Base-by-base conservation (phyloP, 2,888 invertebrate genomes). In the Agrotis ipsilon region DNA sequence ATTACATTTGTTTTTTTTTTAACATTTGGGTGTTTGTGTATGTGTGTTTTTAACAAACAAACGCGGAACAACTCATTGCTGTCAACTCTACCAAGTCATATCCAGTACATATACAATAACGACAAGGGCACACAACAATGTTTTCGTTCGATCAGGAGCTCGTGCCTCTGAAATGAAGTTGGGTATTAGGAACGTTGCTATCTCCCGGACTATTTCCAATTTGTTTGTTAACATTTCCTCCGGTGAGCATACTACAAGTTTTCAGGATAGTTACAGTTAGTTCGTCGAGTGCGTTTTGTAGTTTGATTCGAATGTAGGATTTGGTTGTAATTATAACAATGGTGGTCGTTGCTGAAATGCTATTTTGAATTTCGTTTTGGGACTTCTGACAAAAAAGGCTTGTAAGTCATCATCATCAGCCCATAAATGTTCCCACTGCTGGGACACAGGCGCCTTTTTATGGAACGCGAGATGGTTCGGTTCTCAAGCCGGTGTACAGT, bases 141-240 rank as follows among this genome's bases (percentile, higher is more conserved):
- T 96, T 96, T 96, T 95, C 95, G 89, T 96, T 96, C 95, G 94
- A 96, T 96, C 95, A 95, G 89, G 74, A 87, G 90, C 92, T 92
- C 94, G 93, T 94, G 95, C 94, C 87, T 88, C 89, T 87, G 90
- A 93, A 94, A 95, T 94, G 94, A 94, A 92, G 92, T 92, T 85
- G 93, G 90, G 94, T 94, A 95, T 96, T 95, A 95, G 93, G 93
- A 91, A 91, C 90, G 90, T 85, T 88, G 89, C 92, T 92, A 94
- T 93, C 94, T 92, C 87, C 81, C 83, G 82, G 86, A 90, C 92
- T 92, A 92, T 91, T 92, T 92, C 87, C 92, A 92, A 93, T 93
- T 93, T 94, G 93, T 94, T 93, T 93, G 92, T 89, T 88, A 93
- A 90, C 90, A 88, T 90, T 90, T 88, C 85, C 82, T 79, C 74